A percentile compares a stretch with the other conserved stretches of the same genome.
Evolutionary conservation across 2,797 vertebrate genomes (phyloP).

Genomic region (Clarias fuscus): DNA sequence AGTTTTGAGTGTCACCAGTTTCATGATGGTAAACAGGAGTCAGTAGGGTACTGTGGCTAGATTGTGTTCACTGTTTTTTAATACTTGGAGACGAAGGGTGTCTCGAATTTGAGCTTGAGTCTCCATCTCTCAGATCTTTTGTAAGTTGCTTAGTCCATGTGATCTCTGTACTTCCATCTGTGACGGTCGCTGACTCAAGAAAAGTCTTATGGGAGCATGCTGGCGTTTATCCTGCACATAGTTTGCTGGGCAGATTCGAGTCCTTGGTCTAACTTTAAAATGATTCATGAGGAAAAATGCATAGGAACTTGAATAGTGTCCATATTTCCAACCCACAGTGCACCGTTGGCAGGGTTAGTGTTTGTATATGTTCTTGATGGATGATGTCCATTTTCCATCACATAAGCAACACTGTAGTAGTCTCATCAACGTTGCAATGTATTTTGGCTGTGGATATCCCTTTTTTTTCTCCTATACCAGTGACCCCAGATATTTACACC

Average conservation of each 20-base stretch:
- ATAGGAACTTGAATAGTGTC: not conserved
- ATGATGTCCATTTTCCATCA: not conserved
- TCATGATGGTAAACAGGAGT: not conserved
- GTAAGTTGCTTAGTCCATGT: not conserved
- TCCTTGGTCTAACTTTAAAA: not conserved
- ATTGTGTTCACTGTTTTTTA: not conserved
- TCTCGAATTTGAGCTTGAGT: not conserved
- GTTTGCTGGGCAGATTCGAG: not conserved
- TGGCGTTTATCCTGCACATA: not conserved
- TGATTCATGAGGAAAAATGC: not conserved
- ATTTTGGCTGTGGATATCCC: not conserved
- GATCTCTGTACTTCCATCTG: not conserved
- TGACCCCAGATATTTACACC: not conserved
- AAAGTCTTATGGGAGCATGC: not conserved
- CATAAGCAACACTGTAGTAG: not conserved
- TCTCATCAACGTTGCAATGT: not conserved
- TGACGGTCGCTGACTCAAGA: not conserved
- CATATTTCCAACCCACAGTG: not conserved
- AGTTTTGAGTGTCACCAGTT: not conserved
- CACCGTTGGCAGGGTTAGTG: not conserved
- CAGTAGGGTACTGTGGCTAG: not conserved
- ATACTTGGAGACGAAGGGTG: not conserved
- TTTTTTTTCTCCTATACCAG: not conserved
- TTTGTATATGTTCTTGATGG: not conserved
- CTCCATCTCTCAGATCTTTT: not conserved